phyloP scores from a whole-genome alignment of 2,113 vertebrate species.

The Hemichromis elongatus region DNA sequence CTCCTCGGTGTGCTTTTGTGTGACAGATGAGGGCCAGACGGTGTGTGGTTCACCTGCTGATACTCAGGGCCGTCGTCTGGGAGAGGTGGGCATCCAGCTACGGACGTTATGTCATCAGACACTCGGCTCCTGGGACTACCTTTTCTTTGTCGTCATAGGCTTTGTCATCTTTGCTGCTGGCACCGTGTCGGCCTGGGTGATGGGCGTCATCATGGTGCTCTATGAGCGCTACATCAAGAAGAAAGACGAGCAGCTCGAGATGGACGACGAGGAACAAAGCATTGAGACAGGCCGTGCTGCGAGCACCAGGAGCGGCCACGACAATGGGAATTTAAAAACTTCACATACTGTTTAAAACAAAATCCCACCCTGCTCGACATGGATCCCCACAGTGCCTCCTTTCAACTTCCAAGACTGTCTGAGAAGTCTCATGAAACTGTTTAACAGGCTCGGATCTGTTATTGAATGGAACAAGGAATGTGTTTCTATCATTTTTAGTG shows the following conservation, averaged over 20 bases:
- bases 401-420: constrained; percentile 27
- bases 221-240: constrained; percentile 74
- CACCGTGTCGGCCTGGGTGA: constrained; percentile 81
- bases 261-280: constrained; percentile 58
- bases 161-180: constrained; percentile 86
- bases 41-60: constrained; percentile 66
- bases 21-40: constrained; percentile 72
- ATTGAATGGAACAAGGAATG: not conserved
- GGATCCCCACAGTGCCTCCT: constrained; percentile 60
- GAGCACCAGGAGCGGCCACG: constrained; percentile 28
- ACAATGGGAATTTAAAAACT: constrained; percentile 53
- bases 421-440: constrained; percentile 1
- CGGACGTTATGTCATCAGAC: constrained; percentile 80
- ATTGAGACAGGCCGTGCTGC: not conserved
- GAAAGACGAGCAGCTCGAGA: constrained; percentile 57
- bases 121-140: constrained; percentile 80
- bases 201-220: constrained; percentile 79
- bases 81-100: constrained; percentile 77
- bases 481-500: constrained; percentile 1
- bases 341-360: constrained; percentile 40
- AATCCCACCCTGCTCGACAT: not conserved
- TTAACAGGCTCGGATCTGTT: not conserved
- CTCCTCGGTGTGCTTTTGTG: not conserved
- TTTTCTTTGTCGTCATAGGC: constrained; percentile 84
- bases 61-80: constrained; percentile 63